Conservation (phyloP, 2,113 vertebrate genomes). For the Gorsachius goisagi region DNA sequence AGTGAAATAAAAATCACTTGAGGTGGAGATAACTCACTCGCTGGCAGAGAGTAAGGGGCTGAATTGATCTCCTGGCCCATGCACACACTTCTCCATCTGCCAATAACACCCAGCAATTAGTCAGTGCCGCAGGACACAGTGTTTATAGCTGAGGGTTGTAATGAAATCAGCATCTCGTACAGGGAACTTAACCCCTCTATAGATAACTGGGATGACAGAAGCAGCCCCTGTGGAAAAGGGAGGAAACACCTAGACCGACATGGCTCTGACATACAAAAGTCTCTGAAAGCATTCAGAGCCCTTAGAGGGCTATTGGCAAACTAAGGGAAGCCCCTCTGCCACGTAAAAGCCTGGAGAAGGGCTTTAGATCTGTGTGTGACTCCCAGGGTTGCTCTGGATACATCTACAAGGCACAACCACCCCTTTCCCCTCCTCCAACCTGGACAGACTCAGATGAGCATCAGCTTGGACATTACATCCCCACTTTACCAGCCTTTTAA, state of each 20-base stretch:
- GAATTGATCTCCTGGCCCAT: slow-evolving; percentile 66
- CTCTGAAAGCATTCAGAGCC: neutral
- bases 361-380: neutral
- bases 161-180: slow-evolving; percentile 54
- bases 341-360: fast-evolving
- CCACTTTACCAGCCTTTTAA: neutral
- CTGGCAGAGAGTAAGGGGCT: slow-evolving; percentile 44
- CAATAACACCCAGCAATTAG: slow-evolving; percentile 65
- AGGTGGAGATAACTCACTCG: slow-evolving; percentile 66
- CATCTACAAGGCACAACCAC: fast-evolving
- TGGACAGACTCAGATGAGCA: neutral
- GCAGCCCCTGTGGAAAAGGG: neutral
- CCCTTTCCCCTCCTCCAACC: fast-evolving
- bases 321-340: neutral
- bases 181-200: neutral
- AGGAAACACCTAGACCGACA: neutral
- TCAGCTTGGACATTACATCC: neutral
- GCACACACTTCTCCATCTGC: neutral
- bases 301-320: neutral
- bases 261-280: neutral
- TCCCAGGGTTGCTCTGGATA: neutral
- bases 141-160: slow-evolving; percentile 45
- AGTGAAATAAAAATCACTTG: slow-evolving; percentile 62
- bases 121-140: slow-evolving; percentile 5
- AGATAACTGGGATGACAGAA: neutral